Evolutionary conservation across 2,797 vertebrate genomes (phyloP).

Genomic region (Danio tinwini): DNA sequence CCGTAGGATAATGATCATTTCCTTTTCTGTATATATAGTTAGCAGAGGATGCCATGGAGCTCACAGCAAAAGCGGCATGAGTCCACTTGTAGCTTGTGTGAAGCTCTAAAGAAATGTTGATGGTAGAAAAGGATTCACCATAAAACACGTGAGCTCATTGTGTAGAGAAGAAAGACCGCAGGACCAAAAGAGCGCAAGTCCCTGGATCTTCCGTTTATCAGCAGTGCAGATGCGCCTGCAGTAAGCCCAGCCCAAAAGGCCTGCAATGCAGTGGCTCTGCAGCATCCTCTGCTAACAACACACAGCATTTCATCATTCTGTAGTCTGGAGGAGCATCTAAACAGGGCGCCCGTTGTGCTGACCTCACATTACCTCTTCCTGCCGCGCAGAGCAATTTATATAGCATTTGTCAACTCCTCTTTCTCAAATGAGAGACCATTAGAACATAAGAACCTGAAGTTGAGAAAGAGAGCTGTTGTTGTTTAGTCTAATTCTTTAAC

Average conservation of each 20-base stretch:
- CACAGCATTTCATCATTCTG: constrained; percentile 36
- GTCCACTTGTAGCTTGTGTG: background rate
- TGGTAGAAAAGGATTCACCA: background rate
- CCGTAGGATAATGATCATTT: background rate
- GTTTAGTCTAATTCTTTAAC: constrained; percentile 9
- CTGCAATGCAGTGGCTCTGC: constrained; percentile 66
- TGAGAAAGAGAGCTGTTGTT: background rate
- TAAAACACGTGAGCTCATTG: background rate
- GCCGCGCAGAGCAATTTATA: constrained; percentile 36
- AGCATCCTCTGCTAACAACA: constrained; percentile 58
- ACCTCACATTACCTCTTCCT: constrained; percentile 51
- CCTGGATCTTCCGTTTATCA: constrained; percentile 56
- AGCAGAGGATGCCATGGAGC: constrained; percentile 21
- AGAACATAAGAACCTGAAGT: background rate
- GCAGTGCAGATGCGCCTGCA: constrained; percentile 72
- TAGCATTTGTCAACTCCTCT: constrained; percentile 8
- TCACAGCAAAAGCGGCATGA: background rate
- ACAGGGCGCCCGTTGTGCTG: constrained; percentile 52
- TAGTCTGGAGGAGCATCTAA: constrained; percentile 50
- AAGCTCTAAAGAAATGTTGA: background rate
- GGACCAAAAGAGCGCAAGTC: constrained; percentile 44
- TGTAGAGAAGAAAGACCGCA: background rate
- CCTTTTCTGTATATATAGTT: constrained; percentile 20
- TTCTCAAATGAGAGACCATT: constrained; percentile 19
- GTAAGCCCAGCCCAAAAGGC: constrained; percentile 67